Conservation (phyloP, 2,888 invertebrate genomes). For the Sepiola atlantica region DNA sequence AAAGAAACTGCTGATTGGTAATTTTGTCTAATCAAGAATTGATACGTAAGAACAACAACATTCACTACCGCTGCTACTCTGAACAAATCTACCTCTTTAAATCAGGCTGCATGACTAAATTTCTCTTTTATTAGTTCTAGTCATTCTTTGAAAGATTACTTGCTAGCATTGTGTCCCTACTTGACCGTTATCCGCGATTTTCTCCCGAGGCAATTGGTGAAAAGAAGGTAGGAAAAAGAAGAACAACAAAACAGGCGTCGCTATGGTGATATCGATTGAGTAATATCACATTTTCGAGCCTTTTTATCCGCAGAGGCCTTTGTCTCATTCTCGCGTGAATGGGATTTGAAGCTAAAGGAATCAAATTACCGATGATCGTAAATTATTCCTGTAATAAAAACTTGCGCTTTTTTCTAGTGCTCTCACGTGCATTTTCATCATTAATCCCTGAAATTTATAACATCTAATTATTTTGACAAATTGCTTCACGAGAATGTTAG, state of each 20-base stretch:
- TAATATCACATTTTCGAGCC: not conserved
- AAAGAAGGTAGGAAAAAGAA: not conserved
- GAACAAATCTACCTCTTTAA: too few relatives aligned
- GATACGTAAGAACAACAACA: too few relatives aligned
- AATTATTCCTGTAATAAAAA: not conserved
- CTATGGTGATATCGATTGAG: not conserved
- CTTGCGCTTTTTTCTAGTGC: not conserved
- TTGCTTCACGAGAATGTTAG: not conserved
- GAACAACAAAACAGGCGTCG: not conserved
- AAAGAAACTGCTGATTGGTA: too few relatives aligned
- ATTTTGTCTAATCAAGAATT: too few relatives aligned
- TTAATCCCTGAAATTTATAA: constrained; percentile 6
- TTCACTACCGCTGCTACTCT: too few relatives aligned
- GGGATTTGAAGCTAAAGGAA: not conserved
- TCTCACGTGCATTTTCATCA: not conserved
- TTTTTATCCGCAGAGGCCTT: not conserved
- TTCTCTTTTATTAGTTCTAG: not conserved
- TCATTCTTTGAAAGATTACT: not conserved
- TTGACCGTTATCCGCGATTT: not conserved
- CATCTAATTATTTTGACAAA: not conserved
- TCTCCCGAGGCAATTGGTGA: not conserved
- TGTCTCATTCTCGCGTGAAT: not conserved
- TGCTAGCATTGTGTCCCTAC: not conserved
- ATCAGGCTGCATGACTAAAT: too few relatives aligned
- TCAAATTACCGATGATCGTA: not conserved